Evolutionary conservation across 2,888 invertebrate genomes (phyloP).

Genomic region (Acanthacorydalis orientalis): DNA sequence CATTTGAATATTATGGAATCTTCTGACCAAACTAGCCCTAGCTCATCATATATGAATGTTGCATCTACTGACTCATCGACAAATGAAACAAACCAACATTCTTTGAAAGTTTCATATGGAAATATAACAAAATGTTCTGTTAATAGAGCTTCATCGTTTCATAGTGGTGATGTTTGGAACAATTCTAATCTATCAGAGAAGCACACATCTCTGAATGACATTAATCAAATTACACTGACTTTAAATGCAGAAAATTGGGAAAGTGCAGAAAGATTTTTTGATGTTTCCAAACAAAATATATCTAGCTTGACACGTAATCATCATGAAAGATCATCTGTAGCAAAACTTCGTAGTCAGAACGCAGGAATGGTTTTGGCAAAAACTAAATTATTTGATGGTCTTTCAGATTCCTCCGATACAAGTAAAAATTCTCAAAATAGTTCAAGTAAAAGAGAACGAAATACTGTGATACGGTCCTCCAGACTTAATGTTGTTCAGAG

Average conservation of each 20-base stretch:
- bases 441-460: not conserved
- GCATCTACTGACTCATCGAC: not conserved
- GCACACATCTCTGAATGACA: not conserved
- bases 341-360: conserved; percentile 52
- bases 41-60: not conserved
- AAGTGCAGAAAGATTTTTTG: conserved; percentile 25
- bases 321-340: conserved; percentile 53
- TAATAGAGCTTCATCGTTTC: conserved; percentile 13
- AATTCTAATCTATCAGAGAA: not conserved
- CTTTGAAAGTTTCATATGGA: too few species aligned
- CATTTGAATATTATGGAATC: not conserved
- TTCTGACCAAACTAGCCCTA: not conserved
- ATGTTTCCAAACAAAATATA: conserved; percentile 31
- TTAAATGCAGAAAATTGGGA: conserved; percentile 22
- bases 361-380: conserved; percentile 68
- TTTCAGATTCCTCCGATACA: too few species aligned
- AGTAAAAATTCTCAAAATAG: too few species aligned
- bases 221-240: not conserved
- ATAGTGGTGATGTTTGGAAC: conserved; percentile 3
- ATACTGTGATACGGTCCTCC: not conserved
- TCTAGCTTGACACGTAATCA: conserved; percentile 35
- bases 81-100: not conserved
- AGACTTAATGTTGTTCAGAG: not conserved
- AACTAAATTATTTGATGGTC: conserved; percentile 52
- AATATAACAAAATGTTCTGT: not conserved